phyloP scores from a whole-genome alignment of 2,113 vertebrate species.

The Mus pahari region DNA sequence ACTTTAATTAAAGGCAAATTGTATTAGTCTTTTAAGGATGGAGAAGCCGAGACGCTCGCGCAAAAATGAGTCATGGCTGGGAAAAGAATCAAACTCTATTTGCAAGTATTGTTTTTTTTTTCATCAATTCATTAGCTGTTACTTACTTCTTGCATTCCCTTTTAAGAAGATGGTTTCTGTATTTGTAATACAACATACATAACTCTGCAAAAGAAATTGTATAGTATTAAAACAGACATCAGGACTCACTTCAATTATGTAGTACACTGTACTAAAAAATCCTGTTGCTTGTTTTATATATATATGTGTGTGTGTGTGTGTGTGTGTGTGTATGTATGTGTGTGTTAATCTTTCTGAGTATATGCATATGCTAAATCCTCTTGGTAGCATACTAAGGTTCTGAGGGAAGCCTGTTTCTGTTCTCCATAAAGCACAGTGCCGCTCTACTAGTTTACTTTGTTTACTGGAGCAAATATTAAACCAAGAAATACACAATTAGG shows the following conservation, averaged over 20 bases:
- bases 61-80: conserved; percentile 46
- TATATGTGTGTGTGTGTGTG: too few species aligned
- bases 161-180: neutral
- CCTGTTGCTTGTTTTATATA: neutral
- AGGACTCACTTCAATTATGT: neutral
- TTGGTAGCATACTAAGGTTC: neutral
- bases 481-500: neutral
- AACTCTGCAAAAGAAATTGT: neutral
- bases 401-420: neutral
- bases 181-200: neutral
- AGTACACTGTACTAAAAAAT: neutral
- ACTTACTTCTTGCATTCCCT: neutral
- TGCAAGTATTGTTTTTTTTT: neutral
- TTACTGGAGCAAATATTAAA: neutral
- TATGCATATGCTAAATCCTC: neutral
- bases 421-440: neutral
- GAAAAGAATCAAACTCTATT: neutral
- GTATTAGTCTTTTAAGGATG: conserved; percentile 53
- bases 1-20: conserved; percentile 65
- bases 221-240: neutral
- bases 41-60: conserved; percentile 36
- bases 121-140: neutral
- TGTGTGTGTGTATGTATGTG: too few species aligned
- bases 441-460: neutral
- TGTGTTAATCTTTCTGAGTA: neutral